Conservation (phyloP, 2,113 vertebrate genomes). For the Abramis brama region DNA sequence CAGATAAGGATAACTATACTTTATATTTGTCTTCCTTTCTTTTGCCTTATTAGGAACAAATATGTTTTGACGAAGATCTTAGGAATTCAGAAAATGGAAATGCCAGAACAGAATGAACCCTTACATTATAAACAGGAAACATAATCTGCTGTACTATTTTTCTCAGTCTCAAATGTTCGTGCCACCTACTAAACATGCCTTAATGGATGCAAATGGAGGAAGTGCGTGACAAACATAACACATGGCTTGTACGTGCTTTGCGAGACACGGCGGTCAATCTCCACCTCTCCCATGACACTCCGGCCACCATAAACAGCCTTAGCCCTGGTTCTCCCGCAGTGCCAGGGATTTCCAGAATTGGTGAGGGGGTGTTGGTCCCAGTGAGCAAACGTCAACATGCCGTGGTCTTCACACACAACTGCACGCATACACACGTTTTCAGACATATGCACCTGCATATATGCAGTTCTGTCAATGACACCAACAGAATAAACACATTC, state of each 20-base stretch:
- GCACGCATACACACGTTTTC: conserved; percentile 15
- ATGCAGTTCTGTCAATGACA: not conserved
- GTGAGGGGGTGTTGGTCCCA: conserved; percentile 68
- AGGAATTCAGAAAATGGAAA: not conserved
- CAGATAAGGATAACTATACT: not conserved
- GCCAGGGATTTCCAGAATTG: conserved; percentile 69
- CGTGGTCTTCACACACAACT: conserved; percentile 54
- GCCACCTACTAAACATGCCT: conserved; percentile 45
- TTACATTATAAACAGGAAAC: conserved; percentile 63
- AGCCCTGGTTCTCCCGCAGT: conserved; percentile 60
- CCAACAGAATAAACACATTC: not conserved
- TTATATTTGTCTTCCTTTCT: not conserved
- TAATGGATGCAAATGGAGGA: conserved; percentile 73
- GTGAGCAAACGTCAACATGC: conserved; percentile 76
- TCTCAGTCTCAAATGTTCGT: conserved; percentile 59
- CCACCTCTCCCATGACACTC: not conserved
- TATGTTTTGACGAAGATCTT: not conserved
- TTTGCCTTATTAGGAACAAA: not conserved
- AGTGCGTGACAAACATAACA: conserved; percentile 67
- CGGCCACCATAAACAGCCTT: conserved; percentile 64
- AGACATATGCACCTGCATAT: conserved; percentile 32
- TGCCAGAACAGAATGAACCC: conserved; percentile 59
- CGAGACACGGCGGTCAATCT: not conserved
- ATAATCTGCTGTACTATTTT: conserved; percentile 66
- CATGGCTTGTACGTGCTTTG: conserved; percentile 57